A percentile compares a stretch with the other conserved stretches of the same genome.
phyloP scores from a whole-genome alignment of 2,888 invertebrate genomes.

The Suillia variegata region DNA sequence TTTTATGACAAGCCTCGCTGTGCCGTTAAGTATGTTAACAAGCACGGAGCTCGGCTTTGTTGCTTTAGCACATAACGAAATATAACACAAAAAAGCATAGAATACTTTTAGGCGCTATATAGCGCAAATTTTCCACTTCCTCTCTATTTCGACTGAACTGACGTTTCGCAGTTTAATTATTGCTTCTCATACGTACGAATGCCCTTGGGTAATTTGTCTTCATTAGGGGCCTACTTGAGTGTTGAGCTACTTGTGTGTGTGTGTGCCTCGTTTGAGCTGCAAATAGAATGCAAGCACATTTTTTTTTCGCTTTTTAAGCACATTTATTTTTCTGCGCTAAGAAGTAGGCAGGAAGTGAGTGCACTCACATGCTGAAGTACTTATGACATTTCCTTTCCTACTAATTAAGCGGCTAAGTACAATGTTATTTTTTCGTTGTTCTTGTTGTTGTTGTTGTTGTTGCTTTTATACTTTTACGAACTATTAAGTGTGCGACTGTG shows the following conservation, averaged over 20 bases:
- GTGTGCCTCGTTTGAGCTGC: constrained; percentile 33
- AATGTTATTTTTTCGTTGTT: no score
- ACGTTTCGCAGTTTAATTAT: constrained; percentile 50
- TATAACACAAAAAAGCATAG: constrained; percentile 17
- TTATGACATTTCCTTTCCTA: constrained; percentile 41
- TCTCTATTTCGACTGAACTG: constrained; percentile 10
- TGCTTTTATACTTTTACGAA: constrained; percentile 5
- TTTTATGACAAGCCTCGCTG: constrained; percentile 30
- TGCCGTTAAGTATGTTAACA: constrained; percentile 51
- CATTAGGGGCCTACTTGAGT: constrained; percentile 62
- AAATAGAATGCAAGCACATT: no score
- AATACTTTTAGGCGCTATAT: constrained; percentile 27
- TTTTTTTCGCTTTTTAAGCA: no score
- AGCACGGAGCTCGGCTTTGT: constrained; percentile 27
- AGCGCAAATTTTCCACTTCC: constrained; percentile 13
- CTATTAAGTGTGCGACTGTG: constrained; percentile 31
- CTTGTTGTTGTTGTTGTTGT: no score
- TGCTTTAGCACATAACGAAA: constrained; percentile 18
- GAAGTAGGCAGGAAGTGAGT: no score
- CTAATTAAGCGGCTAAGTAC: constrained; percentile 51
- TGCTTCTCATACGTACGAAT: constrained; percentile 59
- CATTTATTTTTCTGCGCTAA: no score
- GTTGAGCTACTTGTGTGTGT: constrained; percentile 12
- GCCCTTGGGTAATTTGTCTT: constrained; percentile 61
- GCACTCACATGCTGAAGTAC: constrained; percentile 27